A percentile compares a stretch with the other conserved stretches of the same genome.
Conservation (phyloP, 2,797 vertebrate genomes). For the Malurus leucopterus region DNA sequence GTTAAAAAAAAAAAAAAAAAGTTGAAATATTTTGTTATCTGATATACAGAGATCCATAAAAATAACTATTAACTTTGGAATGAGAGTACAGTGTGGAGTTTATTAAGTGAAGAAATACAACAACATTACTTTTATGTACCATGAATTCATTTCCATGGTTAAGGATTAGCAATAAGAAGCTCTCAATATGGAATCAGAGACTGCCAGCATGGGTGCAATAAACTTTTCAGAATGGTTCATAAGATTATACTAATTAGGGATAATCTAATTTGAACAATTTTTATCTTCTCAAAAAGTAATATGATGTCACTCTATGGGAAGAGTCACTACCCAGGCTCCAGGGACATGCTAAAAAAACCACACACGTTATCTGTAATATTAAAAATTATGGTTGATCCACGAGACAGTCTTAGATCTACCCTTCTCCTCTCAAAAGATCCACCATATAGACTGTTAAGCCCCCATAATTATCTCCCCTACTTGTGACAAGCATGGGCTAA, state of each 20-base stretch:
- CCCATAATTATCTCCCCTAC: slow-evolving; percentile 92
- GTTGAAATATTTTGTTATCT: slow-evolving; percentile 42
- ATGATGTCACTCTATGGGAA: slow-evolving; percentile 73
- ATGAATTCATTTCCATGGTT: slow-evolving; percentile 50
- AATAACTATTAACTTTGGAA: slow-evolving; percentile 16
- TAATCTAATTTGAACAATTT: slow-evolving; percentile 81
- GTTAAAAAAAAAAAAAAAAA: slow-evolving; percentile 4
- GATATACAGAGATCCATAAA: slow-evolving; percentile 46
- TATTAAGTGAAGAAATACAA: slow-evolving; percentile 63
- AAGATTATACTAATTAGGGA: slow-evolving; percentile 79
- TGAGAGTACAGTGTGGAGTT: slow-evolving; percentile 5
- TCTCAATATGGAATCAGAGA: slow-evolving; percentile 66
- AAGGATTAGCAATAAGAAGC: slow-evolving; percentile 72
- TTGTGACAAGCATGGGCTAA: slow-evolving; percentile 95
- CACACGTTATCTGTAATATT: slow-evolving; percentile 75
- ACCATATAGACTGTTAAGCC: slow-evolving; percentile 85
- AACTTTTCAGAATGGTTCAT: slow-evolving; percentile 75
- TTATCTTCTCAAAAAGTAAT: slow-evolving; percentile 74
- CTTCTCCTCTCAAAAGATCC: slow-evolving; percentile 80
- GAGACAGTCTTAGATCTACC: slow-evolving; percentile 78
- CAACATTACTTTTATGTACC: slow-evolving; percentile 56
- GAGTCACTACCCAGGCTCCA: slow-evolving; percentile 66
- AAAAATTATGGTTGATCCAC: slow-evolving; percentile 77
- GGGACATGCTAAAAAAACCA: slow-evolving; percentile 55
- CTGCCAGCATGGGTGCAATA: slow-evolving; percentile 67